phyloP scores from a whole-genome alignment of 2,113 vertebrate species.

The Phrynosoma platyrhinos region DNA sequence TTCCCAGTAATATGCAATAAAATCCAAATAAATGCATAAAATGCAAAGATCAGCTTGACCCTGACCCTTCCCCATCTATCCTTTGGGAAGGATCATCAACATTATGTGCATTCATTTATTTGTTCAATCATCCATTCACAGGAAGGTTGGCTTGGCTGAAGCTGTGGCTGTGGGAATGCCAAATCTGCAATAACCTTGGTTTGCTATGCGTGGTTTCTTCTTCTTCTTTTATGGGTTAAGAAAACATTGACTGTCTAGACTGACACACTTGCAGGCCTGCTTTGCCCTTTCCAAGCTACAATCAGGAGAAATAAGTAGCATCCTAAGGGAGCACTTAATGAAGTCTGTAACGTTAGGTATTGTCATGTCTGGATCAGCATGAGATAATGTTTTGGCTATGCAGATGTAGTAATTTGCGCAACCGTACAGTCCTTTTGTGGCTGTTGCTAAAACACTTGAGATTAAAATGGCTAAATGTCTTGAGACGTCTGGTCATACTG shows the following conservation, averaged over 20 bases:
- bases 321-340: conserved; percentile 39
- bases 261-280: neutral
- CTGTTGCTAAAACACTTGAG: conserved; percentile 41
- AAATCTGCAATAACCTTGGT: neutral
- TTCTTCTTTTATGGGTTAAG: conserved; percentile 18
- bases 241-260: conserved; percentile 8
- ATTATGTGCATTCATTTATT: neutral
- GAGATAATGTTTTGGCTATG: conserved; percentile 63
- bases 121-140: neutral
- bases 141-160: neutral
- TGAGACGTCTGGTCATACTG: conserved; percentile 58
- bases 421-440: conserved; percentile 19
- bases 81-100: neutral
- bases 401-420: conserved; percentile 40
- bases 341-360: conserved; percentile 10
- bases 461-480: conserved; percentile 47
- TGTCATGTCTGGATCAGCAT: conserved; percentile 30
- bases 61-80: neutral
- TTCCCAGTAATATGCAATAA: neutral
- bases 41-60: neutral
- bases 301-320: conserved; percentile 20
- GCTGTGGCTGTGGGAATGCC: neutral
- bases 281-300: conserved; percentile 14
- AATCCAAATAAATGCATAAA: neutral
- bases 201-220: conserved; percentile 13